These are phyloP conservation scores for Platyura marginata DNA, from an alignment of 1,140 invertebrate genomes.

Conservation along the genomic window DNA sequence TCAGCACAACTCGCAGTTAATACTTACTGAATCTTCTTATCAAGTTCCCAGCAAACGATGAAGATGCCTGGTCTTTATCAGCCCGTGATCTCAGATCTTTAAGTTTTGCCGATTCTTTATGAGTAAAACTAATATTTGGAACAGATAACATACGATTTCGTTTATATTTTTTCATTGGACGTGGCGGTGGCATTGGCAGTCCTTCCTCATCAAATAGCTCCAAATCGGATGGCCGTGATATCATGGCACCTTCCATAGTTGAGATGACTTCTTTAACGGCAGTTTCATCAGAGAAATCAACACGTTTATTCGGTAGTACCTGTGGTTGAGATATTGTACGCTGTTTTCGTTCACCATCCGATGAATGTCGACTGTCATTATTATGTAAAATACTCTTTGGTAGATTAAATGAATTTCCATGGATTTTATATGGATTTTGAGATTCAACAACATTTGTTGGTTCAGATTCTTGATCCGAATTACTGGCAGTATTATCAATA, in stretches of 20 bases:
- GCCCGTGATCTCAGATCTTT: conserved; percentile 9
- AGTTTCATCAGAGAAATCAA: conserved; percentile 20
- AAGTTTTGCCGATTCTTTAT: conserved; percentile 12
- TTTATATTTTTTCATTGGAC: conserved; percentile 37
- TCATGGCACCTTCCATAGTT: conserved; percentile 11
- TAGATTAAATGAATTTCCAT: conserved; percentile 1
- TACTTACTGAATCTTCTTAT: conserved; percentile 77
- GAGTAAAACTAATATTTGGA: conserved; percentile 46
- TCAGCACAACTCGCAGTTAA: conserved; percentile 17
- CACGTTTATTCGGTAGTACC: conserved; percentile 10
- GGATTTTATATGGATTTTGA: background rate
- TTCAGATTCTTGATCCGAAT: conserved; percentile 1
- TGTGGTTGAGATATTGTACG: conserved; percentile 9
- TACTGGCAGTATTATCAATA: background rate
- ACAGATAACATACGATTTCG: conserved; percentile 53
- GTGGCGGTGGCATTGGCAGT: conserved; percentile 36
- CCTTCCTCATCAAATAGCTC: conserved; percentile 38
- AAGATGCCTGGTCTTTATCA: conserved; percentile 11
- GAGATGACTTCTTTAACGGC: conserved; percentile 6
- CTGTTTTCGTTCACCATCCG: conserved; percentile 13
- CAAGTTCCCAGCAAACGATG: conserved; percentile 47
- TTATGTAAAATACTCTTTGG: conserved; percentile 12
- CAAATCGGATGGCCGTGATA: conserved; percentile 37
- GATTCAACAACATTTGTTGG: background rate
- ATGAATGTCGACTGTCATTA: conserved; percentile 19